Percentiles rank a stretch among this genome's conserved stretches.
phyloP scores from a whole-genome alignment of 2,113 vertebrate species.

The Clinocottus analis region DNA sequence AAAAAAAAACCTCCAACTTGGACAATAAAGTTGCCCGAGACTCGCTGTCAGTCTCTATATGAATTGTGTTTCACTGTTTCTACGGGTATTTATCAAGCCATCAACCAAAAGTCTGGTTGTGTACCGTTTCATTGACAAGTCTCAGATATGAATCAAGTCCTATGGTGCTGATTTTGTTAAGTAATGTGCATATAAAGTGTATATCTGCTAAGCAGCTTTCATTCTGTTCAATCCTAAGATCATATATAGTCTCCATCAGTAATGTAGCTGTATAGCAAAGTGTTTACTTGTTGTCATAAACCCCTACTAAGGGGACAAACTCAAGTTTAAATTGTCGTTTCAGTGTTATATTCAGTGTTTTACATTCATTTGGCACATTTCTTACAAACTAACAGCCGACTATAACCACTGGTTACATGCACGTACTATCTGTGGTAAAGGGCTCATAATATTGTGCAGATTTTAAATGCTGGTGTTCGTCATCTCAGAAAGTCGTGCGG shows the following conservation, averaged over 20 bases:
- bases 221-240: neutral
- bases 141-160: neutral
- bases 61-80: conserved; percentile 6
- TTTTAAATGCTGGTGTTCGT: neutral
- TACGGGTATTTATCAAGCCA: neutral
- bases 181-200: neutral
- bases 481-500: neutral
- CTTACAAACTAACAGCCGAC: neutral
- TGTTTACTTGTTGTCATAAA: neutral
- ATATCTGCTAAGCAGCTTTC: neutral
- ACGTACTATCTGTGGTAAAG: neutral
- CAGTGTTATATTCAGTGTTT: neutral
- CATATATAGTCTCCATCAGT: neutral
- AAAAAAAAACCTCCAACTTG: conserved; percentile 6
- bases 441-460: neutral
- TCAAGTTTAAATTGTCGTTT: neutral
- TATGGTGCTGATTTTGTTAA: neutral
- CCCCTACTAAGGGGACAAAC: neutral
- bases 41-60: conserved; percentile 43
- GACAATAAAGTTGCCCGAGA: conserved; percentile 1
- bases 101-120: neutral
- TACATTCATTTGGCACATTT: neutral
- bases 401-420: neutral
- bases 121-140: neutral
- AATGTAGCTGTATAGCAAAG: neutral